A percentile compares a stretch with the other conserved stretches of the same genome.
Evolutionary conservation across 64 coral and sea anemone species (phyloP).

Genomic region (Porites lutea): DNA sequence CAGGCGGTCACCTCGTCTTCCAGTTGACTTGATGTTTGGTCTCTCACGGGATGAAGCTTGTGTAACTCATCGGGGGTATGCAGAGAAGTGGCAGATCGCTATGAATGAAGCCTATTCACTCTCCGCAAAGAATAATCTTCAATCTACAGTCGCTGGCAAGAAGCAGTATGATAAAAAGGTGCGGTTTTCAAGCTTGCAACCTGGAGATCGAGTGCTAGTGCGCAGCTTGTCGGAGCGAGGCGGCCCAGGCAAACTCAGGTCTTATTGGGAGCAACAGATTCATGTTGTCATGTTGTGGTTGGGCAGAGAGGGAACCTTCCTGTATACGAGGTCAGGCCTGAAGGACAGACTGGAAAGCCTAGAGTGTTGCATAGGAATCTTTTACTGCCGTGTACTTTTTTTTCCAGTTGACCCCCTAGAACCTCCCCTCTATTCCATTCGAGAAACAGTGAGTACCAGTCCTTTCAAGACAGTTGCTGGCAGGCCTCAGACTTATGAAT

Average conservation of each 20-base stretch:
- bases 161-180: conserved; percentile 41
- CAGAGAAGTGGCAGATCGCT: conserved; percentile 45
- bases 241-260: conserved; percentile 56
- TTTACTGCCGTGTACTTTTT: conserved; percentile 40
- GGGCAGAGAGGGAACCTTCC: conserved; percentile 37
- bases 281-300: conserved; percentile 60
- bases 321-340: conserved; percentile 38
- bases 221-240: conserved; percentile 18
- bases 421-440: background rate
- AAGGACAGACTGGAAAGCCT: background rate
- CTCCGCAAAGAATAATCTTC: background rate
- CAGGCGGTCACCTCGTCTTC: conserved; percentile 57
- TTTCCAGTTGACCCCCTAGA: conserved; percentile 1
- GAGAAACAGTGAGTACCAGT: background rate
- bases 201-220: conserved; percentile 73
- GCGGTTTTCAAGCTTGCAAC: conserved; percentile 26
- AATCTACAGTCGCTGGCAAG: conserved; percentile 4
- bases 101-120: conserved; percentile 64
- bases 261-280: conserved; percentile 40
- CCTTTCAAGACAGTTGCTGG: background rate
- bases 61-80: conserved; percentile 43
- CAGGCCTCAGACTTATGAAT: background rate
- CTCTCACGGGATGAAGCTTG: conserved; percentile 12
- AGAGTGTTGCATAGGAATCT: conserved; percentile 58
- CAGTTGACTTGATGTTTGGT: conserved; percentile 70